Percentiles rank a stretch among this genome's conserved stretches.
Evolutionary conservation across 2,797 vertebrate genomes (phyloP).

Genomic region (Megaceryle alcyon): DNA sequence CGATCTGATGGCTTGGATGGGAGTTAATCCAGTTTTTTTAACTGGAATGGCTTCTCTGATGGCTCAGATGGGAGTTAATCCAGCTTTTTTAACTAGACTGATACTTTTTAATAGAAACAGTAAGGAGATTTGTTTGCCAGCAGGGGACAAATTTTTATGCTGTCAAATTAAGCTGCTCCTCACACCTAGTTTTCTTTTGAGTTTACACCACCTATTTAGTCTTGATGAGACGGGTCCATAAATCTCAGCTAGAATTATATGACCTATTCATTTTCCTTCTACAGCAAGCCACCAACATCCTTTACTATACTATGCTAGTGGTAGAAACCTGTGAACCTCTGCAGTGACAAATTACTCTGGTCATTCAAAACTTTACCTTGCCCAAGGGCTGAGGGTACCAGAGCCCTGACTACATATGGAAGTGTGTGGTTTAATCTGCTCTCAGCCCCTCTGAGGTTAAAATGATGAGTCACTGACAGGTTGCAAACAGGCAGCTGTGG

Average conservation of each 20-base stretch:
- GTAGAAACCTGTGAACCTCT: neutral
- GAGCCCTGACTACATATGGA: neutral
- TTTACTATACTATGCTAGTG: rapidly evolving
- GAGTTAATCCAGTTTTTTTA: slow-evolving; percentile 43
- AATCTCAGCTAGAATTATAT: slow-evolving; percentile 24
- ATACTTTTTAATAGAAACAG: neutral
- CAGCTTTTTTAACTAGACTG: slow-evolving; percentile 8
- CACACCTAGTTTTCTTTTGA: slow-evolving; percentile 36
- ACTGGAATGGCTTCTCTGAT: slow-evolving; percentile 18
- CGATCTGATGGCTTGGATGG: slow-evolving; percentile 48
- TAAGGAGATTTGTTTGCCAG: slow-evolving; percentile 24
- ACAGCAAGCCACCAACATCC: rapidly evolving
- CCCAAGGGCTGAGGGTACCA: neutral
- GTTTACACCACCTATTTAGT: neutral
- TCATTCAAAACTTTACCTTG: neutral
- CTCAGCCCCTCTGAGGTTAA: neutral
- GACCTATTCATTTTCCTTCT: neutral
- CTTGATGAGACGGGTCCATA: neutral
- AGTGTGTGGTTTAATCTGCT: neutral
- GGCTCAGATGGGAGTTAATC: slow-evolving; percentile 7
- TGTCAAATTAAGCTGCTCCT: slow-evolving; percentile 50
- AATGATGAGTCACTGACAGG: slow-evolving; percentile 6
- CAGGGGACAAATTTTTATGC: slow-evolving; percentile 27
- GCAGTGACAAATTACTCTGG: rapidly evolving
- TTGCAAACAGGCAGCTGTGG: neutral